Base-by-base conservation (phyloP, 2,888 invertebrate species). In the Parapristionchus giblindavisi region DNA sequence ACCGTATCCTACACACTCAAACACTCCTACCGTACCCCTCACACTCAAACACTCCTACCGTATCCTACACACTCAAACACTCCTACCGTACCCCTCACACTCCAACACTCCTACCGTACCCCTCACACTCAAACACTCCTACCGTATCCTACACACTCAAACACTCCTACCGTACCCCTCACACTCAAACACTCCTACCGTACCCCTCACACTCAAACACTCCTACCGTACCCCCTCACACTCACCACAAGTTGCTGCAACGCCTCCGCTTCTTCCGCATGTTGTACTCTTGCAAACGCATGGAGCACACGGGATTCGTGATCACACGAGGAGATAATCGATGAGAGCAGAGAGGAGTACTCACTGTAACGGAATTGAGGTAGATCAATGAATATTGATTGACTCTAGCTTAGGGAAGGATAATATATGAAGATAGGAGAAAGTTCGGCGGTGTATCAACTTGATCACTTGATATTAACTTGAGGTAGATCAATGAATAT, bases 281-380 rank as follows among this genome's bases (percentile, higher is more conserved):
- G 34, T 43, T 66, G 66, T 21, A 51, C 38, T n/a, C 51, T 3
- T 8, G 14, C 32, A 24, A 66, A 51, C 11, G 66, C 29, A 27
- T 51, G 34, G 51, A 71, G 71, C 29, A 71, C 0, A 27, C 43
- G 27, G 27, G 36, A 4, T 40, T 71, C 56, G 40, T 71, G 38
- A n/a, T 34, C 56, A 21, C 71, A 71, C 38, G 71, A 21, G 17
- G 36, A 34, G 3, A 71, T 8, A 34, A 71, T 71, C 71, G 71
- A 71, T 3, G 14, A 24, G 54, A 71, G 38, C 4, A 71, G 56
- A 8, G 71, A 54, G 24, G 54, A 52, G 51, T 71, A 56, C 0
- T 54, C 54, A 29, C 71, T 71, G 71, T 4, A n/a, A n/a, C n/a
- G n/a, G n/a, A n/a, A n/a, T n/a, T n/a, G n/a, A n/a, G 24, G 29